A percentile compares a stretch with the other conserved stretches of the same genome.
Evolutionary conservation across 2,797 vertebrate genomes (phyloP).

Genomic region (Acipenser oxyrinchus): DNA sequence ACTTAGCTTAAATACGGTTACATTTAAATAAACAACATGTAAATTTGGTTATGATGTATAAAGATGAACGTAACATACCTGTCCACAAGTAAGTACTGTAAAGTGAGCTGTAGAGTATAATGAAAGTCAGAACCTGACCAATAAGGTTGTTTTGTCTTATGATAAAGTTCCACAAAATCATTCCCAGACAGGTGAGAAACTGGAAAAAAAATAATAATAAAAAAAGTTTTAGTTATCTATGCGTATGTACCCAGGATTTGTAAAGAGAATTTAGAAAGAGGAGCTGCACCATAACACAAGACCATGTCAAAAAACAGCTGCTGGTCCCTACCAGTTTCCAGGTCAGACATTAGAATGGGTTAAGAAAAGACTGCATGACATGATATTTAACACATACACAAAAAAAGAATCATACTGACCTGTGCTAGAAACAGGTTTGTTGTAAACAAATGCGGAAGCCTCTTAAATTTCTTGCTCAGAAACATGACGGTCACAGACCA

Average conservation of each 20-base stretch:
- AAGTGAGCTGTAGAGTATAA: conserved; percentile 79
- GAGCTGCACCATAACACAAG: too few relatives aligned
- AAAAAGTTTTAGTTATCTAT: not conserved
- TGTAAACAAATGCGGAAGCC: conserved; percentile 83
- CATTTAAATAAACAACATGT: too few relatives aligned
- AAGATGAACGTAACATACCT: conserved; percentile 56
- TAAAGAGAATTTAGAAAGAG: too few relatives aligned
- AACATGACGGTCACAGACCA: conserved; percentile 83
- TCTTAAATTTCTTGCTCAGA: conserved; percentile 83
- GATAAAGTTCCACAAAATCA: conserved; percentile 86
- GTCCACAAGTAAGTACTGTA: conserved; percentile 91
- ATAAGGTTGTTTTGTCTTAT: conserved; percentile 63
- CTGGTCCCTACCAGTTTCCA: not conserved
- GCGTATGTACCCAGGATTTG: too few relatives aligned
- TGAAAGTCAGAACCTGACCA: conserved; percentile 75
- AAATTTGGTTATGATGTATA: too few relatives aligned
- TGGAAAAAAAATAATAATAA: conserved; percentile 41
- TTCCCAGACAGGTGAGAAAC: conserved; percentile 77
- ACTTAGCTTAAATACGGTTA: too few relatives aligned
- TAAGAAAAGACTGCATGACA: not conserved
- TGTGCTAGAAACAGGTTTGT: conserved; percentile 85
- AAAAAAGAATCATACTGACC: conserved; percentile 52
- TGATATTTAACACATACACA: not conserved
- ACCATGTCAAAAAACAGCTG: too few relatives aligned
- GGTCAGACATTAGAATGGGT: too few relatives aligned